Base-by-base conservation (phyloP, 1,140 invertebrate species). In the Babylonia areolata region DNA sequence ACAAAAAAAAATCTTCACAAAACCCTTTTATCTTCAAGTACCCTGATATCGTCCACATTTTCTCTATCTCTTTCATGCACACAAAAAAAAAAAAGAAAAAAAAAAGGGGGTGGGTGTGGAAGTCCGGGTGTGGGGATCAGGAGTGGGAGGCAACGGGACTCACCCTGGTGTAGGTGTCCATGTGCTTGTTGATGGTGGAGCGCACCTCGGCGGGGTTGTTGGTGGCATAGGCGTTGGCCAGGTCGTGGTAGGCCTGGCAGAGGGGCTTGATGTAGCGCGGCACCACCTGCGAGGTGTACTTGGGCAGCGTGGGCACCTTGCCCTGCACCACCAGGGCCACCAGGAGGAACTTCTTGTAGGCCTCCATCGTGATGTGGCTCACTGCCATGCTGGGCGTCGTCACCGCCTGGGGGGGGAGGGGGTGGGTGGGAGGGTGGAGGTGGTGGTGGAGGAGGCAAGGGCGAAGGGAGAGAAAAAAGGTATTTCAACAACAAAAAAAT, bases 291-390 rank as follows among this genome's bases (percentile, higher is more conserved):
- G 97, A 97, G 69, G 97, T 97, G 94, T 98, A 99, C 95, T 98
- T 98, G 51, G 98, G 98, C 91, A 98, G 96, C 88, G 95, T 95
- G 83, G 95, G 93, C 89, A 97, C 95, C 96, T 94, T 98, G 91
- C 98, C 98, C 95, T 98, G 96, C 78, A 98, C 94, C 91, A 99
- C 97, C 39, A 99, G 95, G 46, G 97, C 98, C 42, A 99, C 96
- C 78, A 99, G 95, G 90, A 99, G 97, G 92, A 97, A 99, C 94
- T 99, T 99, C 95, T 99, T 99, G 92, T 99, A 99, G 20, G 98
- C 96, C 95, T 99, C 98, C 39, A 99, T 94, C 97, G 99, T 99
- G 87, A 99, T 98, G 93, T 99, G 97, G 87, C 98, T 99, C 35
- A 99, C 97, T 46, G 97, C 97, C 94, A 97, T 96, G 83, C 97